Evolutionary conservation across 2,113 vertebrate genomes (phyloP).

Genomic region (Puma concolor): DNA sequence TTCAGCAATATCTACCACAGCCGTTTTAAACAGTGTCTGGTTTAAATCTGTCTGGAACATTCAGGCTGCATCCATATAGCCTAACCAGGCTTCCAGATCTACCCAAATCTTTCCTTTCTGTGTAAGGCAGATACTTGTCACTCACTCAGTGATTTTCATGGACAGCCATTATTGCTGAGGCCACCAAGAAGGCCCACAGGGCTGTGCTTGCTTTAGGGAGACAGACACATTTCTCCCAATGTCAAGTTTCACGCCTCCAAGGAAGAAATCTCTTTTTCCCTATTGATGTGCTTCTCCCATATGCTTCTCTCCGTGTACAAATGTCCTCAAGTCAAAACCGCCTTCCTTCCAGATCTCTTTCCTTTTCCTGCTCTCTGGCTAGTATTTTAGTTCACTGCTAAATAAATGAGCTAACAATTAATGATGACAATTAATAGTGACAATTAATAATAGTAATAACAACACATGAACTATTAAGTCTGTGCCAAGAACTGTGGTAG

Average conservation of each 20-base stretch:
- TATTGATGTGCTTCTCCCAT: background rate
- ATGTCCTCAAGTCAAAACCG: background rate
- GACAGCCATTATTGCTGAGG: too few species aligned
- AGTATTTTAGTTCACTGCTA: background rate
- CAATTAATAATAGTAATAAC: background rate
- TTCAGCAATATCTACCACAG: background rate
- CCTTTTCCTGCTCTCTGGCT: background rate
- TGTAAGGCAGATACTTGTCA: background rate
- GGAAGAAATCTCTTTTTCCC: background rate
- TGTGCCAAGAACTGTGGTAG: background rate
- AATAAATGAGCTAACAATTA: background rate
- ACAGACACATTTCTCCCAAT: background rate
- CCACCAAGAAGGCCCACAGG: background rate
- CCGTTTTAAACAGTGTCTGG: background rate
- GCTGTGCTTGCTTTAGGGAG: background rate
- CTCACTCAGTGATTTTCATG: background rate
- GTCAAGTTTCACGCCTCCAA: rapidly evolving
- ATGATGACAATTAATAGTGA: background rate
- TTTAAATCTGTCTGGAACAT: background rate
- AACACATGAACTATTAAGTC: background rate
- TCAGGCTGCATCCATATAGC: rapidly evolving
- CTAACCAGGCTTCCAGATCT: background rate
- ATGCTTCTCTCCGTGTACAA: background rate
- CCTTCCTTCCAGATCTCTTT: background rate
- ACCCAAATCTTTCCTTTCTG: background rate